Evolutionary conservation across 2,888 invertebrate genomes (phyloP), one percentile per base, ranked within the genome.

Genomic region (Eupeodes latifasciatus): DNA sequence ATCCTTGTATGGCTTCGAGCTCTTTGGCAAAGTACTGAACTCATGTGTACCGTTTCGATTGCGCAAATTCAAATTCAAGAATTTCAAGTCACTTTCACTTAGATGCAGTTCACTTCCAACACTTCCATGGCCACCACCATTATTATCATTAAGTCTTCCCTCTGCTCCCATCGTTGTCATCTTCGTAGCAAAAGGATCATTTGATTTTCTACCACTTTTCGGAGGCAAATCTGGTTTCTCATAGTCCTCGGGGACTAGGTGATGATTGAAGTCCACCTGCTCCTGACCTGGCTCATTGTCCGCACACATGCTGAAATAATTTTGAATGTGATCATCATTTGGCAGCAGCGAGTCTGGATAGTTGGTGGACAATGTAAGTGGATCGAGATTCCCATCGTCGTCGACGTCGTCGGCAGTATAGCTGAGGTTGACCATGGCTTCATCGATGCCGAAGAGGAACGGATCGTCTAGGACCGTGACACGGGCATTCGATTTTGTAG

Each of bases 401-500:
- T 59, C 75, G 11, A n/a, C 49, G n/a, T 27, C 57, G 27, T 10
- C 14, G 14, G 47, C 47, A 12, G 4, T 10, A 47, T 1, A 19
- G 9, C 7, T 9, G 3, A 9, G 4, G 4, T 19, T 14, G 47
- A 44, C 64, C 47, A 14, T 66, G n/a, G 44, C 44, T 71, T 85
- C 87, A 80, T 90, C 93, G 84, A 93, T 92, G 83, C 93, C 93
- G 67, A 94, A 92, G 12, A 93, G 90, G 91, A 93, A 93, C 79
- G 93, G 94, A 92, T 93, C 93, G 88, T 93, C 93, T 6, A 93
- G 91, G n/a, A 93, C 91, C 27, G 93, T 94, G n/a, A 94, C 93
- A 87, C 91, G 91, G 90, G 93, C 93, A 90, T 92, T 92, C 81
- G 91, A 89, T 79, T 93, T 92, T 34, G 92, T 93, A 44, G 90